Percentiles rank a stretch among this genome's conserved stretches.
phyloP scores from a whole-genome alignment of 2,113 vertebrate genomes.

The Ailurus styani region DNA sequence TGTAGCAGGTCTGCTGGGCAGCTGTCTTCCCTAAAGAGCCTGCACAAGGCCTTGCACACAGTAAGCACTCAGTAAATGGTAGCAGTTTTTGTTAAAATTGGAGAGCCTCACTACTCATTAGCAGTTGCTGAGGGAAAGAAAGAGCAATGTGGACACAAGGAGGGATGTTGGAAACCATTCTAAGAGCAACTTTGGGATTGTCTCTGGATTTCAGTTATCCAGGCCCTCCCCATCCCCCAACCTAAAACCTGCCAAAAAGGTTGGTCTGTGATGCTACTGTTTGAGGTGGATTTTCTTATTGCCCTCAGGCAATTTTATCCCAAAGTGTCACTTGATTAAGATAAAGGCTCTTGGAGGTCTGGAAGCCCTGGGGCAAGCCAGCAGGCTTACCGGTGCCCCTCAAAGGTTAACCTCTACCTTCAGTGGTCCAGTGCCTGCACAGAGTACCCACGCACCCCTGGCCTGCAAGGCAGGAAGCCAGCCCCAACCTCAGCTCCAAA shows the following conservation, averaged over 20 bases:
- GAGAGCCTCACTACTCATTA: neutral
- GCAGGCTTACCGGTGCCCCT: neutral
- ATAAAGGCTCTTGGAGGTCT: neutral
- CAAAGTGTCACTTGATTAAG: neutral
- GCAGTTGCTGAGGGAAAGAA: neutral
- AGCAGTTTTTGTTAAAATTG: neutral
- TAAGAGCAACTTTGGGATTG: neutral
- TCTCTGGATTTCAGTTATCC: neutral
- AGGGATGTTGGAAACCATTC: neutral
- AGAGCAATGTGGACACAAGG: neutral
- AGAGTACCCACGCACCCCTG: neutral
- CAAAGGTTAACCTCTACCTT: neutral
- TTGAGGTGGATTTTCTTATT: neutral
- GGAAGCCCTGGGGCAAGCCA: neutral
- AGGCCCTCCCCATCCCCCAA: neutral
- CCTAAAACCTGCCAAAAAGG: neutral
- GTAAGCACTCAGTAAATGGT: neutral
- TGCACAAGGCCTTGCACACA: neutral
- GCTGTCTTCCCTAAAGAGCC: neutral
- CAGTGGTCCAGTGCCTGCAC: neutral
- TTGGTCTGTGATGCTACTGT: neutral
- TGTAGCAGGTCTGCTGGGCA: neutral
- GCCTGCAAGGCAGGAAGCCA: neutral
- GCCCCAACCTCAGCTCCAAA: neutral
- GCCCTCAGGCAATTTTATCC: neutral